Percentiles rank a stretch among this genome's conserved stretches.
Evolutionary conservation across 2,113 vertebrate genomes (phyloP).

Genomic region (Seriola quinqueradiata): DNA sequence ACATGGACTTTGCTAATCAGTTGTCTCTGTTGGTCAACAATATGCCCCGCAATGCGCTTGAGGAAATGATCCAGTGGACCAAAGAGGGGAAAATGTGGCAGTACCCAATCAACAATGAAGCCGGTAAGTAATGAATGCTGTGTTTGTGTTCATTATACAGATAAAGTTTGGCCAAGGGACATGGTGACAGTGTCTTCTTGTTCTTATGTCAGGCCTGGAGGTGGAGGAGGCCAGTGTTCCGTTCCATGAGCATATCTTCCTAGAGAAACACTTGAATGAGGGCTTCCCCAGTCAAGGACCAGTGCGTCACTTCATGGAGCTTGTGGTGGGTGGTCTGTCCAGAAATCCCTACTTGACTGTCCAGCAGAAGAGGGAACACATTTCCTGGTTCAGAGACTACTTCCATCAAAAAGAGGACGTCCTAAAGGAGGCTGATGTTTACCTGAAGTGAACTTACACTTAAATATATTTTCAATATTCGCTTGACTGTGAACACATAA

Average conservation of each 20-base stretch:
- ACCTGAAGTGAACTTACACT: constrained; percentile 73
- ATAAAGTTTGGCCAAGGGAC: neutral
- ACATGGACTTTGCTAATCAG: constrained; percentile 89
- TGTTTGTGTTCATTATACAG: neutral
- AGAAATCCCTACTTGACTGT: constrained; percentile 92
- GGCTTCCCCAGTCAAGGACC: constrained; percentile 92
- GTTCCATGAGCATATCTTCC: constrained; percentile 96
- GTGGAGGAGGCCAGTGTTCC: constrained; percentile 87
- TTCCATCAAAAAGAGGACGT: constrained; percentile 91
- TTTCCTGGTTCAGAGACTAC: constrained; percentile 95
- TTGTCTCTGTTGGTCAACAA: constrained; percentile 81
- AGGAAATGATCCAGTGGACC: constrained; percentile 98
- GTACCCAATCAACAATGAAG: constrained; percentile 94
- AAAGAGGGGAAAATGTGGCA: constrained; percentile 94
- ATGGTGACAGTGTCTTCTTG: neutral
- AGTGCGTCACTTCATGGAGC: constrained; percentile 96
- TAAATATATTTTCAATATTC: neutral
- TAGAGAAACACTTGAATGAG: constrained; percentile 90
- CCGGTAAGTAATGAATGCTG: constrained; percentile 80
- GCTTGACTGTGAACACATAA: constrained; percentile 17
- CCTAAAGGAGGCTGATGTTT: constrained; percentile 86
- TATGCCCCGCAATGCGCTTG: constrained; percentile 90
- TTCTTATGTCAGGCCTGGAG: constrained; percentile 87
- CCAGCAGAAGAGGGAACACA: constrained; percentile 92
- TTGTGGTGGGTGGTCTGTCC: constrained; percentile 92